Evolutionary conservation across 2,113 vertebrate genomes (phyloP), one percentile per base, ranked within the genome.

Genomic region (Calypte anna): DNA sequence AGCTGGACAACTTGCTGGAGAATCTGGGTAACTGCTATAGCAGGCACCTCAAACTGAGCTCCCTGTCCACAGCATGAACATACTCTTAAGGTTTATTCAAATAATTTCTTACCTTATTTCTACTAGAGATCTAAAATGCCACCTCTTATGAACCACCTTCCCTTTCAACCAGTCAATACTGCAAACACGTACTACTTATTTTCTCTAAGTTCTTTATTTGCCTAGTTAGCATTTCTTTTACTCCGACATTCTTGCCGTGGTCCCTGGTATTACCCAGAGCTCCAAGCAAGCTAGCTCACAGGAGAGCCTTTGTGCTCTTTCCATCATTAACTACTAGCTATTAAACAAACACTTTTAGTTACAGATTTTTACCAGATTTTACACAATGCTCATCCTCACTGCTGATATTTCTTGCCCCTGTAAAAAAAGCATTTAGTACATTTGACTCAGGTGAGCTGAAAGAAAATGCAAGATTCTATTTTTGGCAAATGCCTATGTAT

Each of bases 11-110:
- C 33, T 6, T 66, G 48, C 53, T 88, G 75, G 44, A 88, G 54
- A 86, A 89, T 48, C 59, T 73, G 58, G 16, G 53, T 66, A 68
- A 58, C 58, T 51, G 22, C 54, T 73, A 38, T 28, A 36, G 66
- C 74, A 79, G 67, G 25, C 19, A 74, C 22, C 36, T 64, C 84
- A 28, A 48, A 74, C 78, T 58, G 61, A 90, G 75, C 54, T 82
- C 62, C 1, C 0, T 7, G 27, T 21, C 55, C n/a, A 21, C 44
- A 50, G 38, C 0, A 23, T 9, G 16, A 61, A 64, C 14, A 21
- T 22, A 50, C 15, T 28, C 12, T 22, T 55, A 11, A 30, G 50
- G 63, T 17, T 19, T 53, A 54, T 23, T 36, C 20, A 22, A 68
- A 72, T 40, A 70, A 25, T 36, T 76, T 84, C 63, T 23, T 68